Evolutionary conservation across 2,797 vertebrate species (phyloP).

Genomic region (Gallirallus australis): DNA sequence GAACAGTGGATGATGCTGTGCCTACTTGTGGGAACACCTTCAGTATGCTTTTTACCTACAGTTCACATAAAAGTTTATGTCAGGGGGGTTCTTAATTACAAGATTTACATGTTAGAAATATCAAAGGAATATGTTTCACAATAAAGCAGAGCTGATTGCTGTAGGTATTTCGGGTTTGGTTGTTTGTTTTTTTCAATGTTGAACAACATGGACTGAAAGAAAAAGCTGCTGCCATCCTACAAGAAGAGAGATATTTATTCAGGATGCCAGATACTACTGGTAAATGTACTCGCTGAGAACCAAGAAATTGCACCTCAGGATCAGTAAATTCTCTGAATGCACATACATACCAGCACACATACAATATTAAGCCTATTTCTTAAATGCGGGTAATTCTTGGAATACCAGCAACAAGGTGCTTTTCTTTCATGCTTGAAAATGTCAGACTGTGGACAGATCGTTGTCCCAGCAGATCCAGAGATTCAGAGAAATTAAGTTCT

Average conservation of each 20-base stretch:
- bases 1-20: neutral
- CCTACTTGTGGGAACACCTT: neutral
- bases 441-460: neutral
- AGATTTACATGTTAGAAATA: constrained; percentile 17
- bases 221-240: neutral
- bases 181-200: neutral
- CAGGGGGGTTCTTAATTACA: neutral
- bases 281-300: neutral
- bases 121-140: neutral
- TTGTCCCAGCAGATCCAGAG: neutral
- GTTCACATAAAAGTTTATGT: neutral
- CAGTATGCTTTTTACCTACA: neutral
- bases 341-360: neutral
- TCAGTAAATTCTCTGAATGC: neutral
- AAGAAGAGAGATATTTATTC: neutral
- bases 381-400: neutral
- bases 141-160: neutral
- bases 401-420: neutral
- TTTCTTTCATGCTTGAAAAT: neutral
- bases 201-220: constrained; percentile 24
- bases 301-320: neutral
- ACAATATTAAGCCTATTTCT: neutral
- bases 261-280: neutral
- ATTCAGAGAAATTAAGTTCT: neutral
- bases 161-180: neutral